Evolutionary conservation across 2,113 vertebrate genomes (phyloP), one percentile per base, ranked within the genome.

Genomic region (Sporophila hypoxantha): DNA sequence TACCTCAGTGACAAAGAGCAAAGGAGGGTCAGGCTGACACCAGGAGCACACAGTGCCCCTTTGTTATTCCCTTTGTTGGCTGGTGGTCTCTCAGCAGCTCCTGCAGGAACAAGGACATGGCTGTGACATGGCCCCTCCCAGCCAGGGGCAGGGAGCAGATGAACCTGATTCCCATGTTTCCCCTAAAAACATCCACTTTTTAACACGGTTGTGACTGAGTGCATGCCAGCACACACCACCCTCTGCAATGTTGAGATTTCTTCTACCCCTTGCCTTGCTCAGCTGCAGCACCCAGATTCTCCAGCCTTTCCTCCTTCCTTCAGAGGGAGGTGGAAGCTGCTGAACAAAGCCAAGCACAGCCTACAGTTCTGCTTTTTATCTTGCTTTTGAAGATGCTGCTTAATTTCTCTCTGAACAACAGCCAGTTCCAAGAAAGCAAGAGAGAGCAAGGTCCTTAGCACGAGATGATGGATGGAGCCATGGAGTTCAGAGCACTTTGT

Each of bases 401-500:
- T 94, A 95, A 92, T 92, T 81, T 94, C 65, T 76, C 93, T 50
- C 94, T 96, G 94, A 94, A 94, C 89, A 64, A 57, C 89, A 95
- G 93, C 92, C 92, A 93, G 84, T 71, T 95, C 74, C 81, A 90
- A 94, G 92, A 91, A 77, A 90, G 76, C 67, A 47, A 57, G 86
- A 85, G 88, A 89, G 82, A 82, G 75, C 61, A 47, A 94, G 87
- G 88, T 90, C 79, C 88, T 92, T 29, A 83, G 87, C 85, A 96
- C 32, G 42, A 93, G 87, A 82, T 96, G 94, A 96, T 96, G 93
- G 92, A 95, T 96, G 88, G 89, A 92, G 77, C 82, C 67, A 41
- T 9, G 65, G 73, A 89, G 93, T 65, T 91, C 90, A 85, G 74
- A 88, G 53, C 88, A 91, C 94, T 95, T 95, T 82, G 71, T 67